Evolutionary conservation across 1,140 invertebrate genomes (phyloP).

Genomic region (Ips typographus): DNA sequence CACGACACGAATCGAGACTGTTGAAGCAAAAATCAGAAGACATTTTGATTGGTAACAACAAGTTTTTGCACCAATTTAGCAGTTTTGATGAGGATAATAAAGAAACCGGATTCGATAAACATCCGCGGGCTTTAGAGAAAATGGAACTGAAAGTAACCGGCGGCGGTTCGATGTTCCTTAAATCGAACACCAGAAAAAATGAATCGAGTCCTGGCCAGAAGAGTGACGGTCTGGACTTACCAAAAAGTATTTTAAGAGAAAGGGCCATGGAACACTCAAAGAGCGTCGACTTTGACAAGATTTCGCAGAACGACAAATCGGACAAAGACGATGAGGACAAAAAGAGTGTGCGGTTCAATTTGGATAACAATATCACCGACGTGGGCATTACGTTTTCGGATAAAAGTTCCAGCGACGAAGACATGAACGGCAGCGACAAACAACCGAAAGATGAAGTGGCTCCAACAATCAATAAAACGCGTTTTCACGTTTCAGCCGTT

Average conservation of each 20-base stretch:
- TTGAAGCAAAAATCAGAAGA: conserved; percentile 50
- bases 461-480: conserved; percentile 35
- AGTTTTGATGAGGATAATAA: conserved; percentile 47
- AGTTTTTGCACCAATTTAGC: conserved; percentile 43
- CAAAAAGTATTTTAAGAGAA: conserved; percentile 71
- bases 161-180: conserved; percentile 70
- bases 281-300: conserved; percentile 48
- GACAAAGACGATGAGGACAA: conserved; percentile 64
- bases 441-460: conserved; percentile 40
- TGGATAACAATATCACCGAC: conserved; percentile 51
- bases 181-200: conserved; percentile 60
- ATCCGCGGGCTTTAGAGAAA: conserved; percentile 41
- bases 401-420: conserved; percentile 47
- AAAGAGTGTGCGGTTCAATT: conserved; percentile 69
- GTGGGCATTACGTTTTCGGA: conserved; percentile 46
- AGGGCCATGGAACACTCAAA: conserved; percentile 51
- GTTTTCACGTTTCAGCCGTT: conserved; percentile 31
- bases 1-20: conserved; percentile 41
- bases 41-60: conserved; percentile 37
- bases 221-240: conserved; percentile 43
- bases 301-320: conserved; percentile 42
- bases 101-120: conserved; percentile 39
- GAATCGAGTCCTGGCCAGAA: conserved; percentile 32
- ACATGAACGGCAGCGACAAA: conserved; percentile 39
- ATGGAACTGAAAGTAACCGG: conserved; percentile 54